A percentile compares a stretch with the other conserved stretches of the same genome.
Evolutionary conservation across 2,797 vertebrate species (phyloP).

Genomic region (Toxotes lorentzi): DNA sequence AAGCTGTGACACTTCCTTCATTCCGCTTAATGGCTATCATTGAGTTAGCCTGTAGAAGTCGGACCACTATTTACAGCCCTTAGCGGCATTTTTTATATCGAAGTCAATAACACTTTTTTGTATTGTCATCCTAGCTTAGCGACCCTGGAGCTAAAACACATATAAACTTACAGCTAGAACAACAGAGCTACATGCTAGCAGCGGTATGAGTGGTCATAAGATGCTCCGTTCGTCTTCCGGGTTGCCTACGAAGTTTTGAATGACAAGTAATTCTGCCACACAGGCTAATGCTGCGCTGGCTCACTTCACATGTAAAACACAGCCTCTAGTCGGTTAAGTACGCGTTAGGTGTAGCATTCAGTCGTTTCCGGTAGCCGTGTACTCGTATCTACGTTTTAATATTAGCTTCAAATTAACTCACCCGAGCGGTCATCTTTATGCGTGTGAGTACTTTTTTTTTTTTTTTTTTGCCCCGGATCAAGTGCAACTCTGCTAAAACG

Average conservation of each 20-base stretch:
- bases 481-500: constrained; percentile 32
- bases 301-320: constrained; percentile 14
- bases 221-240: constrained; percentile 71
- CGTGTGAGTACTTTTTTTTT: background rate
- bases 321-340: background rate
- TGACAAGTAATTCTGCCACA: constrained; percentile 71
- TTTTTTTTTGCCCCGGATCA: constrained; percentile 21
- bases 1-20: constrained; percentile 18
- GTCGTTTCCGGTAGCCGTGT: background rate
- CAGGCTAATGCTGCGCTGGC: constrained; percentile 45
- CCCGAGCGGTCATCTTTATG: constrained; percentile 74
- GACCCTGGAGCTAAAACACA: background rate
- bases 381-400: background rate
- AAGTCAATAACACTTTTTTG: background rate
- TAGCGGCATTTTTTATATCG: background rate
- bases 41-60: background rate
- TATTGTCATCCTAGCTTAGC: no score
- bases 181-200: constrained; percentile 6
- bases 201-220: constrained; percentile 54
- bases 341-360: background rate
- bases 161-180: background rate
- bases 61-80: background rate
- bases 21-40: background rate
- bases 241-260: constrained; percentile 65
- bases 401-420: constrained; percentile 62